Evolutionary conservation across 2,113 vertebrate genomes (phyloP).

Genomic region (Etheostoma cragini): DNA sequence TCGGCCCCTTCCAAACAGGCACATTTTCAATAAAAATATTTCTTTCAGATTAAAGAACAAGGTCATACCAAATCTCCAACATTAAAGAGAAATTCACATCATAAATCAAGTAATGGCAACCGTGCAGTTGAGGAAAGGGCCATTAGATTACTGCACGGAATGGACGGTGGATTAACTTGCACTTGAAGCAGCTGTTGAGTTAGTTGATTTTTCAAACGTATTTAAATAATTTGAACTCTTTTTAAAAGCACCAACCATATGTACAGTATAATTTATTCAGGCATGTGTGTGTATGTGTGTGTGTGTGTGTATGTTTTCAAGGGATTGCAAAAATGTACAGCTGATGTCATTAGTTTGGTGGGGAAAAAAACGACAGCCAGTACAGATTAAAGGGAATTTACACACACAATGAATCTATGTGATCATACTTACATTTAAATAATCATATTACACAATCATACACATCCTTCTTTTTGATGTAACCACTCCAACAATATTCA

Average conservation of each 20-base stretch:
- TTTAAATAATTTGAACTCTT: constrained; percentile 40
- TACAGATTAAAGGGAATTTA: background rate
- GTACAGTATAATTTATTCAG: constrained; percentile 18
- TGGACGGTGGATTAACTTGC: constrained; percentile 59
- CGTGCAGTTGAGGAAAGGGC: constrained; percentile 36
- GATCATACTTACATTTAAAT: background rate
- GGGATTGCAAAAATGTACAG: background rate
- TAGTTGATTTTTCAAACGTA: constrained; percentile 44
- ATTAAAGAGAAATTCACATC: constrained; percentile 46
- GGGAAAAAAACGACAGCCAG: background rate
- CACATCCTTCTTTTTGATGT: constrained; percentile 6
- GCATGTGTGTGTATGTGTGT: background rate
- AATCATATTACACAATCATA: background rate
- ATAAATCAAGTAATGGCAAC: constrained; percentile 54
- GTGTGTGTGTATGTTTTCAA: background rate
- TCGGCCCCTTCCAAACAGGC: too few species aligned
- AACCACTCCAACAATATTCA: constrained; percentile 10
- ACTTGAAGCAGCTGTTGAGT: constrained; percentile 55
- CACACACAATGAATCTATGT: background rate
- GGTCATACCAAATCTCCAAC: constrained; percentile 49
- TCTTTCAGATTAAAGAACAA: constrained; percentile 60
- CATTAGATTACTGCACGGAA: constrained; percentile 50
- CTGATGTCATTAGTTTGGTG: background rate
- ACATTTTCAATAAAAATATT: background rate
- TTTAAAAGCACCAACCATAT: constrained; percentile 43